Conservation (phyloP, 2,113 vertebrate genomes). For the Microcebus lehilahytsara region DNA sequence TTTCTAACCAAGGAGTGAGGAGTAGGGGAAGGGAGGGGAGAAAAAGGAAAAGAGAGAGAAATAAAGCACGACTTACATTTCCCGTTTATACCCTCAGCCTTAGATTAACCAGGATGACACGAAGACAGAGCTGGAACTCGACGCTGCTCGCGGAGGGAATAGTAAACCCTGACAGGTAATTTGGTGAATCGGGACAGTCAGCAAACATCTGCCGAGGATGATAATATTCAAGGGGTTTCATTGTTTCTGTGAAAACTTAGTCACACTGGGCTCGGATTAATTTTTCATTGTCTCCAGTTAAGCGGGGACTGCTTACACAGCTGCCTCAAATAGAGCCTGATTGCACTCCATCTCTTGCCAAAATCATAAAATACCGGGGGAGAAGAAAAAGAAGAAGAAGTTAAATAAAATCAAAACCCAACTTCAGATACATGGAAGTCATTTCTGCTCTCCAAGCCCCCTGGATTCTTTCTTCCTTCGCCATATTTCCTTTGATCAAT, state of each 20-base stretch:
- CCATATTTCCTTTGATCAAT: slow-evolving; percentile 68
- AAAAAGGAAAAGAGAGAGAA: too few species aligned
- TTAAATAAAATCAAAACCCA: slow-evolving; percentile 15
- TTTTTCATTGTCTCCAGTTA: slow-evolving; percentile 82
- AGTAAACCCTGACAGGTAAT: slow-evolving; percentile 76
- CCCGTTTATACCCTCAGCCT: slow-evolving; percentile 14
- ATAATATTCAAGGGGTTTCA: slow-evolving; percentile 79
- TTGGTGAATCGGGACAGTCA: slow-evolving; percentile 79
- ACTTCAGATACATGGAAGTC: slow-evolving; percentile 49
- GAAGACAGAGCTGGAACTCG: background rate
- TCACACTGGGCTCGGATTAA: slow-evolving; percentile 78
- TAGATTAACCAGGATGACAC: slow-evolving; percentile 60
- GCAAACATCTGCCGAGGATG: slow-evolving; percentile 81
- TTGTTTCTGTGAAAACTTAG: slow-evolving; percentile 80
- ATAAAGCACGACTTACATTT: background rate
- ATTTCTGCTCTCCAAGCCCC: slow-evolving; percentile 49
- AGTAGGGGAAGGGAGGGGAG: background rate
- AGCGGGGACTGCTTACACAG: slow-evolving; percentile 76
- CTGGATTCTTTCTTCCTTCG: background rate
- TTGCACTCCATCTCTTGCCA: slow-evolving; percentile 67
- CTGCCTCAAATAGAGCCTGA: slow-evolving; percentile 73
- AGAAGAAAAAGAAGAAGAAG: background rate
- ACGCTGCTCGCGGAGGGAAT: background rate
- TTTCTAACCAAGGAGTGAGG: background rate
- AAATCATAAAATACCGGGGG: slow-evolving; percentile 66